These are phyloP conservation scores for Erythrocercus mccallii DNA, from an alignment of 2,113 vertebrate genomes.

Conservation along the genomic window DNA sequence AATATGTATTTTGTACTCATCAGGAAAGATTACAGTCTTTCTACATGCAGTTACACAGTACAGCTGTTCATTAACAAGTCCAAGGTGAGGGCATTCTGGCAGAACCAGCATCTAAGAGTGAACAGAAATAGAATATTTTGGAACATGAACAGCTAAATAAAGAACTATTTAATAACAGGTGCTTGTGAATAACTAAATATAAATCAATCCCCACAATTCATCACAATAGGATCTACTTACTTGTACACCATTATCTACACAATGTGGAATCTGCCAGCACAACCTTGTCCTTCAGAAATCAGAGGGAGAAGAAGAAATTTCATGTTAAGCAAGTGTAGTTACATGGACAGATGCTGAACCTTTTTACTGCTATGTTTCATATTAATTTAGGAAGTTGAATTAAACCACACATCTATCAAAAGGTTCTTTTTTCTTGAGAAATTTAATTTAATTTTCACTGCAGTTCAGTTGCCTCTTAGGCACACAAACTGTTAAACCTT, in stretches of 20 bases:
- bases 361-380: neutral
- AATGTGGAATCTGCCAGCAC: neutral
- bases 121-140: neutral
- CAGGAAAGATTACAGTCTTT: neutral
- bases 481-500: neutral
- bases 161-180: neutral
- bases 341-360: neutral
- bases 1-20: slow-evolving; percentile 13
- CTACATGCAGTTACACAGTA: neutral
- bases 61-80: neutral
- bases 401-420: neutral
- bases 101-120: neutral
- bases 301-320: neutral
- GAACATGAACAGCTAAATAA: neutral
- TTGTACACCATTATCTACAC: neutral
- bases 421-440: neutral
- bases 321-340: neutral
- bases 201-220: neutral
- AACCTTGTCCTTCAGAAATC: neutral
- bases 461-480: neutral
- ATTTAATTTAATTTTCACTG: neutral
- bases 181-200: neutral
- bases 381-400: neutral
- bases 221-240: neutral
- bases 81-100: slow-evolving; percentile 2